Percentiles rank a stretch among this genome's conserved stretches.
These are phyloP conservation scores for Todus mexicanus DNA, from an alignment of 2,797 vertebrate genomes.

Conservation along the genomic window DNA sequence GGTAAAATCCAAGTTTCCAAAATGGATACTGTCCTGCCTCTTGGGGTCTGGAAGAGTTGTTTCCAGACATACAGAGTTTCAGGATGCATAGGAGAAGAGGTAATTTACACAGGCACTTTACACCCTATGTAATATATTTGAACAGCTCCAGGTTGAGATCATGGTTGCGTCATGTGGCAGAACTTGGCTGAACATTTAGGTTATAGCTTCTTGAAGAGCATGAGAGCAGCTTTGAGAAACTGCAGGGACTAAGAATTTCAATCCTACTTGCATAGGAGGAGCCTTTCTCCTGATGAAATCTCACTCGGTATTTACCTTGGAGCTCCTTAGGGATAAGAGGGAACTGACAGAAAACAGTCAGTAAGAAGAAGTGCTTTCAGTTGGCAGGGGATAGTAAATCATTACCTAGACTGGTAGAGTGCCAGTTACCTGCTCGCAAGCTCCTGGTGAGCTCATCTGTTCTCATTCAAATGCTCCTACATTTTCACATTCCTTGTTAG, in stretches of 20 bases:
- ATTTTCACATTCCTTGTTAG: not conserved
- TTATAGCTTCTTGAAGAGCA: not conserved
- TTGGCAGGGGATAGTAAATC: not conserved
- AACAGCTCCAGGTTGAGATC: not conserved
- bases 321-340: not conserved
- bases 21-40: not conserved
- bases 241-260: not conserved
- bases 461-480: not conserved
- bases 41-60: not conserved
- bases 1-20: not conserved
- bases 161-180: not conserved
- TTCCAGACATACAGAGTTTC: not conserved
- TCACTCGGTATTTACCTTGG: not conserved
- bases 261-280: not conserved
- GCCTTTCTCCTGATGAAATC: not conserved
- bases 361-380: not conserved
- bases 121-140: not conserved
- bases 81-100: not conserved
- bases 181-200: not conserved
- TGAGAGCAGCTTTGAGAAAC: not conserved
- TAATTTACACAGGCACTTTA: not conserved
- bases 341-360: not conserved
- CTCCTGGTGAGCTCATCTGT: conserved; percentile 6
- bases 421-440: not conserved
- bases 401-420: not conserved